Conservation (phyloP, 1,140 invertebrate genomes). For the Brachionus plicatilis region DNA sequence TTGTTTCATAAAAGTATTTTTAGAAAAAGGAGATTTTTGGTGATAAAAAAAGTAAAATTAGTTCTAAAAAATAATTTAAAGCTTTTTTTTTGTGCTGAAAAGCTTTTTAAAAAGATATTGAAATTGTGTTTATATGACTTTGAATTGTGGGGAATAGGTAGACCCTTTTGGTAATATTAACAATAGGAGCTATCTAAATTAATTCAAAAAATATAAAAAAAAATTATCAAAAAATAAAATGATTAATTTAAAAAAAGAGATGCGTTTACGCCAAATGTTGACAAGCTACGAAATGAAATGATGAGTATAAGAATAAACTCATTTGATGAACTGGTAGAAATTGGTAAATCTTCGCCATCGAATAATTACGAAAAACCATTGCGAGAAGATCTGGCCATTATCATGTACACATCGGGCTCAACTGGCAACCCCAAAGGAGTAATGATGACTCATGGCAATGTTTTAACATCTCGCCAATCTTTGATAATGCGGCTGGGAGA, state of each 20-base stretch:
- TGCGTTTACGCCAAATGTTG: neutral
- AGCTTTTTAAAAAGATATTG: no score
- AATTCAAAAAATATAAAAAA: no score
- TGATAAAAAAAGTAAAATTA: no score
- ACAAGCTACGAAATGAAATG: neutral
- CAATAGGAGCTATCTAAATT: no score
- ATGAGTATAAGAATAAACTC: neutral
- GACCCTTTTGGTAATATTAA: no score
- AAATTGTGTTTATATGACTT: no score
- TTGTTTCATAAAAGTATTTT: no score
- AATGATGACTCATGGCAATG: constrained; percentile 74
- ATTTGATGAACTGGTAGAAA: neutral
- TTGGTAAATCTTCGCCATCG: neutral
- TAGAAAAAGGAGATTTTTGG: no score
- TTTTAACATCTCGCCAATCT: constrained; percentile 65
- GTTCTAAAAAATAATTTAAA: no score
- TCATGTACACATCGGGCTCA: constrained; percentile 58
- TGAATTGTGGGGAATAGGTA: no score
- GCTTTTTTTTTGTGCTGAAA: no score
- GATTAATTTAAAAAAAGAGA: neutral
- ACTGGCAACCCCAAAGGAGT: constrained; percentile 59
- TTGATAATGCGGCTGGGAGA: neutral
- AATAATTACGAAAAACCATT: neutral
- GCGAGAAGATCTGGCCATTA: constrained; percentile 52
- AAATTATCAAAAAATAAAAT: neutral